phyloP scores from a whole-genome alignment of 2,797 vertebrate genomes.

The Pampus argenteus region DNA sequence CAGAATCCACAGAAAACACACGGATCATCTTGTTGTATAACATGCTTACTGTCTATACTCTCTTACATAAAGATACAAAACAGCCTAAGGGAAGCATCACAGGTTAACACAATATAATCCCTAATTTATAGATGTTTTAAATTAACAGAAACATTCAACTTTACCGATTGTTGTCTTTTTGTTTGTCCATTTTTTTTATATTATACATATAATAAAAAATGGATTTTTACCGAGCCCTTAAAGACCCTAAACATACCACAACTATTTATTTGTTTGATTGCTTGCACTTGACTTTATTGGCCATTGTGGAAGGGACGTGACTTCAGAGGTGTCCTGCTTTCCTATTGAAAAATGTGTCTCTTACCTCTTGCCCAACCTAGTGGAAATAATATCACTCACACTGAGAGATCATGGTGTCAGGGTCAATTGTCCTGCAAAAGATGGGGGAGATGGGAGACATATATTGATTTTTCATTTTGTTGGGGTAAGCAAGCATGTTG shows the following conservation, averaged over 20 bases:
- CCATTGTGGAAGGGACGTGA: constrained; percentile 74
- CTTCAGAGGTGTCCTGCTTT: constrained; percentile 63
- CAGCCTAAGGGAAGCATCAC: constrained; percentile 1
- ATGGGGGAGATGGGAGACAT: constrained; percentile 76
- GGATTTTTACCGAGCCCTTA: constrained; percentile 39
- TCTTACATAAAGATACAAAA: neutral
- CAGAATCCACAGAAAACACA: no score
- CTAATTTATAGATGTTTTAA: constrained; percentile 3
- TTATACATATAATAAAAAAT: constrained; percentile 26
- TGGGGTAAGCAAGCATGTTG: constrained; percentile 84
- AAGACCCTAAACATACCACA: constrained; percentile 60
- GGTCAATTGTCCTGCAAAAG: constrained; percentile 84
- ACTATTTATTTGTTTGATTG: constrained; percentile 63
- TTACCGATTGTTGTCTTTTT: neutral
- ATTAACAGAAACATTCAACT: neutral
- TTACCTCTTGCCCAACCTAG: constrained; percentile 80
- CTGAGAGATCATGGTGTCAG: constrained; percentile 82
- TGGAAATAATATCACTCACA: constrained; percentile 84
- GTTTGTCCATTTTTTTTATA: constrained; percentile 7
- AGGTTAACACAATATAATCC: constrained; percentile 12
- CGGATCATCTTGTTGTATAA: neutral
- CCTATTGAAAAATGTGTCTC: constrained; percentile 77
- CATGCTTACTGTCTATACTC: neutral
- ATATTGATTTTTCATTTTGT: constrained; percentile 86
- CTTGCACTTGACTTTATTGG: constrained; percentile 80